phyloP scores from a whole-genome alignment of 2,888 invertebrate genomes.

The Diploptera punctata region DNA sequence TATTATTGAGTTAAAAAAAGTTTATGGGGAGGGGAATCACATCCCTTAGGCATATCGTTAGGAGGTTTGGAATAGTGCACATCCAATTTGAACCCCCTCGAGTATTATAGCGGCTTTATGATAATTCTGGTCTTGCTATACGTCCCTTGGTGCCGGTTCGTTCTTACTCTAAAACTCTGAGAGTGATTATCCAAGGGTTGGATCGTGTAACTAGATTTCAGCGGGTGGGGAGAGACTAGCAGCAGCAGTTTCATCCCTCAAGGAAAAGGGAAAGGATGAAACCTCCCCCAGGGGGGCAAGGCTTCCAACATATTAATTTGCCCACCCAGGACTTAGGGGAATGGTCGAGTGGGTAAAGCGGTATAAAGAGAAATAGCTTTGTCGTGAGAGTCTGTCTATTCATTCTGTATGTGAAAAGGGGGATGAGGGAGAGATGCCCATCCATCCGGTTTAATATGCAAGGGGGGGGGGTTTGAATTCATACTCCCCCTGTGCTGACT shows the following conservation, averaged over 20 bases:
- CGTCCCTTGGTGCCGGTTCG: constrained; percentile 5
- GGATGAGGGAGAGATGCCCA: constrained; percentile 17
- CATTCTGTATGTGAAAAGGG: not conserved
- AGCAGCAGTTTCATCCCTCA: constrained; percentile 17
- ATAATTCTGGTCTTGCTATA: constrained; percentile 25
- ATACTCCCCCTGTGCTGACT: not conserved
- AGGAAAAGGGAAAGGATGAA: constrained; percentile 25
- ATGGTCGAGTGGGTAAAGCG: constrained; percentile 14
- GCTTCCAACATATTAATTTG: constrained; percentile 29
- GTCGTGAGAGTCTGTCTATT: constrained; percentile 14
- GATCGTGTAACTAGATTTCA: constrained; percentile 30
- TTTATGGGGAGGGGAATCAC: too few species aligned
- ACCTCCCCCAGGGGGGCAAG: not conserved
- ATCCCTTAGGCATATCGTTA: too few species aligned
- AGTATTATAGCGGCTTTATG: not conserved
- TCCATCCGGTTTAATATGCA: constrained; percentile 28
- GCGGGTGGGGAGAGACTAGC: too few species aligned
- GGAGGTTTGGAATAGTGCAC: not conserved
- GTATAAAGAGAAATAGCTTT: constrained; percentile 24
- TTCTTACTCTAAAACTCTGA: constrained; percentile 11
- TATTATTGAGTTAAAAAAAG: too few species aligned
- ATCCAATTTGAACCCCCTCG: constrained; percentile 4
- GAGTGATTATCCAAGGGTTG: constrained; percentile 27
- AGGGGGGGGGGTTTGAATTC: not conserved
- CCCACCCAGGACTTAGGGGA: constrained; percentile 23